These are phyloP conservation scores for Podarcis muralis DNA, from an alignment of 2,113 vertebrate genomes.

Conservation along the genomic window DNA sequence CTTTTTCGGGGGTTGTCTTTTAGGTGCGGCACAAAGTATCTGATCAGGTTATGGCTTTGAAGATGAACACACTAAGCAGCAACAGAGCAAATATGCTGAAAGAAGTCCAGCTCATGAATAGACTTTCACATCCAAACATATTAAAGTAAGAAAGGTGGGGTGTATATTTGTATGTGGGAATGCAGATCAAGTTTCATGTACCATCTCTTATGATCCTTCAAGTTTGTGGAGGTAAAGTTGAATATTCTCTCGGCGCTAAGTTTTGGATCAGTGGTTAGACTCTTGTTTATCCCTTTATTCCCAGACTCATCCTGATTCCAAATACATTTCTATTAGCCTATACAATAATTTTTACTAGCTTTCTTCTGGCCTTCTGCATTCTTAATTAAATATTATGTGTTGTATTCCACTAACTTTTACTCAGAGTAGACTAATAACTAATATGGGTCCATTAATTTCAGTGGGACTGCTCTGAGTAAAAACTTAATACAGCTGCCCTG, in stretches of 20 bases:
- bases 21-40: slow-evolving; percentile 93
- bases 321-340: not conserved
- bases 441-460: no score
- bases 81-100: slow-evolving; percentile 97
- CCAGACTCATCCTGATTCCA: not conserved
- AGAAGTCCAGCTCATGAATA: slow-evolving; percentile 97
- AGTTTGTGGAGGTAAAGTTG: not conserved
- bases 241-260: not conserved
- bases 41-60: slow-evolving; percentile 97
- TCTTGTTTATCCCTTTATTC: not conserved
- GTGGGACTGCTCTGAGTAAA: no score
- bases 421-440: no score
- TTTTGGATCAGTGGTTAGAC: not conserved
- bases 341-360: not conserved
- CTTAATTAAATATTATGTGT: not conserved
- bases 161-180: not conserved
- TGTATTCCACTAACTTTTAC: no score
- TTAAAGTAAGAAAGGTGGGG: slow-evolving; percentile 81
- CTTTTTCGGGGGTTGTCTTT: slow-evolving; percentile 46
- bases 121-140: slow-evolving; percentile 95
- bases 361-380: not conserved
- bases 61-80: slow-evolving; percentile 97
- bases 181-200: not conserved
- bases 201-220: not conserved
- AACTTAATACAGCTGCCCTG: no score